These are phyloP conservation scores for Mya arenaria DNA, from an alignment of 1,140 invertebrate species.

Conservation along the genomic window DNA sequence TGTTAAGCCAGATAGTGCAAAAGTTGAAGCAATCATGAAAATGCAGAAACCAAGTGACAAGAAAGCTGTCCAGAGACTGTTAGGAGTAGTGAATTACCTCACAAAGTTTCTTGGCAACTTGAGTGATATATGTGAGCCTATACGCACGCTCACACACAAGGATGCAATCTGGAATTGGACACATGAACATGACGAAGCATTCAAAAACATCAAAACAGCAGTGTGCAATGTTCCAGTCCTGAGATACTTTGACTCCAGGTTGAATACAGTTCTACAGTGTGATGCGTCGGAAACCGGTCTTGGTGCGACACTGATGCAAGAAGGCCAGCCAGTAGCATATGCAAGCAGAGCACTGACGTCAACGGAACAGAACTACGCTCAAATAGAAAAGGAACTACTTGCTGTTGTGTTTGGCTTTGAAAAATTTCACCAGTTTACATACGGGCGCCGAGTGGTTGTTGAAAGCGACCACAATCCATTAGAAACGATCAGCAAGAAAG, in stretches of 20 bases:
- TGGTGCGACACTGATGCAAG: slow-evolving; percentile 41
- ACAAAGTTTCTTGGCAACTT: slow-evolving; percentile 57
- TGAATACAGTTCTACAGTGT: slow-evolving; percentile 53
- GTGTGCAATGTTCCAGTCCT: slow-evolving; percentile 56
- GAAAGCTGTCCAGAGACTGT: slow-evolving; percentile 55
- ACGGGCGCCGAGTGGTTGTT: slow-evolving; percentile 72
- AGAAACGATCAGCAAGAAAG: slow-evolving; percentile 79
- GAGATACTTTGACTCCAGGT: slow-evolving; percentile 43
- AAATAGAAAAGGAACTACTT: slow-evolving; percentile 76
- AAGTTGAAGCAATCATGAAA: slow-evolving; percentile 79
- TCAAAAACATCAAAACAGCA: slow-evolving; percentile 30
- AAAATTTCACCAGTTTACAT: slow-evolving; percentile 83
- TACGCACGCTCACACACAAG: slow-evolving; percentile 31
- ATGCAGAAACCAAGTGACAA: slow-evolving; percentile 59
- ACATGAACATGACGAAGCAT: slow-evolving; percentile 29
- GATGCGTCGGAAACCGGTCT: slow-evolving; percentile 49
- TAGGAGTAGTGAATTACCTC: slow-evolving; percentile 66
- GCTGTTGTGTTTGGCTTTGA: slow-evolving; percentile 78
- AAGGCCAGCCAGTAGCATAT: slow-evolving; percentile 52
- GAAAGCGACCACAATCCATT: slow-evolving; percentile 79
- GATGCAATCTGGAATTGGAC: slow-evolving; percentile 43
- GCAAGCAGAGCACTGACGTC: slow-evolving; percentile 34
- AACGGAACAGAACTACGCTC: slow-evolving; percentile 73
- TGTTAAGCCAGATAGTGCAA: slow-evolving; percentile 54
- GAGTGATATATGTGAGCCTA: slow-evolving; percentile 8